Evolutionary conservation across 2,113 vertebrate species (phyloP).

Genomic region (Rattus rattus): DNA sequence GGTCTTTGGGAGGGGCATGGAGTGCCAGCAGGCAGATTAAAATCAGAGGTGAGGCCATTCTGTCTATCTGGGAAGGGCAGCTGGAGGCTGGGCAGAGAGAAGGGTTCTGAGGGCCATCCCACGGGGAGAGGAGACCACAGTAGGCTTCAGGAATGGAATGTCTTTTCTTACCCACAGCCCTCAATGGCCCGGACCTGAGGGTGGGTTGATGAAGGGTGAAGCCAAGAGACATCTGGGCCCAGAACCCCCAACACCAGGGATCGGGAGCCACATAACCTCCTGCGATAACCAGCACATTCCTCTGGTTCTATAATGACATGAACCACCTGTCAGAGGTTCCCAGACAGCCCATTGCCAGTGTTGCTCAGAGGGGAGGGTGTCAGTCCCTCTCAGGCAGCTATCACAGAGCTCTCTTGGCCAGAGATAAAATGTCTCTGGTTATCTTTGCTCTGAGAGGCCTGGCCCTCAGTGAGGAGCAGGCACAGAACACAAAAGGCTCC

Average conservation of each 20-base stretch:
- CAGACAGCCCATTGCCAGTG: too few species aligned
- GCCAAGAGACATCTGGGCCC: not conserved
- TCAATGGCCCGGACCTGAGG: not conserved
- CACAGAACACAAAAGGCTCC: not conserved
- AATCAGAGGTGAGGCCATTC: not conserved
- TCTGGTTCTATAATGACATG: not conserved
- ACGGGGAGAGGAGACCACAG: not conserved
- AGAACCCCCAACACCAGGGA: not conserved
- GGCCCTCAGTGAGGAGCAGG: not conserved
- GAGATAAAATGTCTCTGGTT: not conserved
- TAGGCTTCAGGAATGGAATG: too few species aligned
- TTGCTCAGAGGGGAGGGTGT: not conserved
- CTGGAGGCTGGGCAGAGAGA: not conserved
- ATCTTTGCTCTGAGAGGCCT: not conserved
- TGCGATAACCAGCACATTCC: accelerated
- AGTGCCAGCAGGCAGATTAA: accelerated
- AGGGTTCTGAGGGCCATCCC: not conserved
- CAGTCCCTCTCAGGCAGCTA: not conserved
- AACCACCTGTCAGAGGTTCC: not conserved
- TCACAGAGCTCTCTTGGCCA: not conserved
- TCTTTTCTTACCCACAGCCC: too few species aligned
- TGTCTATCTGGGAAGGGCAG: not conserved
- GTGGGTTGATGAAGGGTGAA: too few species aligned
- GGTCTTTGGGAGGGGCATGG: too few species aligned
- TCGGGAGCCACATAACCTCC: not conserved